Percentiles rank a stretch among this genome's conserved stretches.
These are phyloP conservation scores for Brachyrhaphis roseni DNA, from an alignment of 2,797 vertebrate genomes.

Conservation along the genomic window DNA sequence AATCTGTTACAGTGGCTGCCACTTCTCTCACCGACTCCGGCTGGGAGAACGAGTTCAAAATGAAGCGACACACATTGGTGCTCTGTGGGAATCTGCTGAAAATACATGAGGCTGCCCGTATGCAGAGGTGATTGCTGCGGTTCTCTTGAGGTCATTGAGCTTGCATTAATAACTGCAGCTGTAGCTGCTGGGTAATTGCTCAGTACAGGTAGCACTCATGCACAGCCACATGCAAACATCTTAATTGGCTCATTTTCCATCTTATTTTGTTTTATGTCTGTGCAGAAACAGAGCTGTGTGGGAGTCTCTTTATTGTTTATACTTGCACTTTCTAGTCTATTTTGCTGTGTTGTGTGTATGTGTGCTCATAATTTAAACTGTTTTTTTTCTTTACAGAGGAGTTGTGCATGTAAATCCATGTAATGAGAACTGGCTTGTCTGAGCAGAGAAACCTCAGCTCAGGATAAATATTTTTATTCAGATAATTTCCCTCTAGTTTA, in stretches of 20 bases:
- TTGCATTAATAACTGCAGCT: conserved; percentile 30
- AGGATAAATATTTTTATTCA: conserved; percentile 30
- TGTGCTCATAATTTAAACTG: neutral
- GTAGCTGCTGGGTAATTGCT: conserved; percentile 24
- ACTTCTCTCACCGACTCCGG: conserved; percentile 34
- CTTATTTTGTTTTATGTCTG: neutral
- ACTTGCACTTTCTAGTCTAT: neutral
- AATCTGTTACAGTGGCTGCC: conserved; percentile 56
- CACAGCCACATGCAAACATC: neutral
- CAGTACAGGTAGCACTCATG: conserved; percentile 1
- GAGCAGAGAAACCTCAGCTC: conserved; percentile 19
- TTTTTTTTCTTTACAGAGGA: neutral
- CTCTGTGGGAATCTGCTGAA: conserved; percentile 9
- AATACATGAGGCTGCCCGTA: neutral
- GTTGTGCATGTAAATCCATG: conserved; percentile 12
- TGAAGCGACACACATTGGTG: conserved; percentile 26
- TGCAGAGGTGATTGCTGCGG: neutral
- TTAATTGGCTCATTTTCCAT: conserved; percentile 15
- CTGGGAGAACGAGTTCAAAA: conserved; percentile 18
- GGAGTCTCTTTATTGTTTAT: conserved; percentile 21
- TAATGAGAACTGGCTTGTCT: conserved; percentile 41
- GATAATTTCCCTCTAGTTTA: conserved; percentile 19
- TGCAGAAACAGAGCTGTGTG: neutral
- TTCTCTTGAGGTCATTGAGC: conserved; percentile 16
- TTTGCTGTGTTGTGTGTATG: neutral